Evolutionary conservation across 2,113 vertebrate species (phyloP).

Genomic region (Aramus guarauna): DNA sequence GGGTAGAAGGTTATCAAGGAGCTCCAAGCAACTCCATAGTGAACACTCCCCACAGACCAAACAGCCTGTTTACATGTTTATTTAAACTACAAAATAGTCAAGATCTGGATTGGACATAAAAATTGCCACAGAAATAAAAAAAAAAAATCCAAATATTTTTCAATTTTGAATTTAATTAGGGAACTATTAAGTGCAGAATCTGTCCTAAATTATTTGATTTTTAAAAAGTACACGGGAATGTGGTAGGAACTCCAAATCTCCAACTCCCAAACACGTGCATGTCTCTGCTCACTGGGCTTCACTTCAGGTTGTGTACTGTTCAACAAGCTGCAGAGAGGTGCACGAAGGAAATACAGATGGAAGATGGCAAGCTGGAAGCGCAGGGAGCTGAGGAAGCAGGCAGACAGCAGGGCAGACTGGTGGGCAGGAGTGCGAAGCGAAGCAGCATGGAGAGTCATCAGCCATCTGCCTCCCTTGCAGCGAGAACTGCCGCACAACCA

Average conservation of each 20-base stretch:
- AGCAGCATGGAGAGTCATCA: not conserved
- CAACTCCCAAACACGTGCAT: not conserved
- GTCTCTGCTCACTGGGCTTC: not conserved
- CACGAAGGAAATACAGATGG: not conserved
- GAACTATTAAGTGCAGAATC: not conserved
- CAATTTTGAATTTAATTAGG: not conserved
- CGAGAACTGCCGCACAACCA: not conserved
- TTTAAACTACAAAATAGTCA: not conserved
- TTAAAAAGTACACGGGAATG: not conserved
- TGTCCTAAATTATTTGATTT: not conserved
- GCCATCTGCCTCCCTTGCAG: not conserved
- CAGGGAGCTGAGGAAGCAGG: not conserved
- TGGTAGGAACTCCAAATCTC: not conserved
- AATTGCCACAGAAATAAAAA: not conserved
- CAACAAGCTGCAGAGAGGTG: not conserved
- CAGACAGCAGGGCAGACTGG: not conserved
- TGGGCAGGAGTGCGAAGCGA: not conserved
- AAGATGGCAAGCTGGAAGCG: not conserved
- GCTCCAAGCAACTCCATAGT: not conserved
- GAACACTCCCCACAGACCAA: not conserved
- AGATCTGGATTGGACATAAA: not conserved
- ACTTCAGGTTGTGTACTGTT: not conserved
- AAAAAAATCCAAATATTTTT: not conserved
- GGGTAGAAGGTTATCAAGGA: not conserved
- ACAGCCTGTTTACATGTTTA: not conserved